Conservation (phyloP, 2,797 vertebrate species). For the Adrianichthys oophorus region DNA sequence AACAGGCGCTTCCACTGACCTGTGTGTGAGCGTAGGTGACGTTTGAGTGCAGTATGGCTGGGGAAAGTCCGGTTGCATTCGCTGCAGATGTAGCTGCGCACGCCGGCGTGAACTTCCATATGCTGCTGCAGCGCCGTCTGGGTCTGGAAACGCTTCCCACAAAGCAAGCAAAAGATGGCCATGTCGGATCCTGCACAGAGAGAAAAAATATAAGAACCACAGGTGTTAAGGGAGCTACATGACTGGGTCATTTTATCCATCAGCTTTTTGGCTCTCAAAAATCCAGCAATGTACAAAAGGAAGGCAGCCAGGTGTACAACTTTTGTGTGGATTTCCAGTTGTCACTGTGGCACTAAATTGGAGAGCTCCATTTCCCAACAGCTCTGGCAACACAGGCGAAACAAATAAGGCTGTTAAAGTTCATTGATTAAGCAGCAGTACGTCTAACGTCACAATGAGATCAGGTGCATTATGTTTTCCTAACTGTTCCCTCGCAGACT, state of each 20-base stretch:
- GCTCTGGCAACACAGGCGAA: slow-evolving; percentile 9
- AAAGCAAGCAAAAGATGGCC: slow-evolving; percentile 94
- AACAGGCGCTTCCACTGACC: slow-evolving; percentile 47
- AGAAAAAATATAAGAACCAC: not conserved
- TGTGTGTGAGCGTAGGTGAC: slow-evolving; percentile 90
- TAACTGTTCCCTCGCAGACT: slow-evolving; percentile 11
- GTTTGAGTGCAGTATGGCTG: slow-evolving; percentile 94
- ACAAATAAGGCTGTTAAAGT: not conserved
- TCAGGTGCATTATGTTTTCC: slow-evolving; percentile 14
- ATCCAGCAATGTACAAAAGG: too few relatives aligned
- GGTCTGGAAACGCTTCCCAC: slow-evolving; percentile 93
- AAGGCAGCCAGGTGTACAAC: too few relatives aligned
- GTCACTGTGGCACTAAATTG: too few relatives aligned
- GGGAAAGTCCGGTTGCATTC: slow-evolving; percentile 96
- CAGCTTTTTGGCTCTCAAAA: too few relatives aligned
- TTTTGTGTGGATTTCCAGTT: too few relatives aligned
- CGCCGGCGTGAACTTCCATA: slow-evolving; percentile 95
- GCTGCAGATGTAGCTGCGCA: slow-evolving; percentile 94
- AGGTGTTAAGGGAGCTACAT: not conserved
- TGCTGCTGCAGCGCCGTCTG: slow-evolving; percentile 93
- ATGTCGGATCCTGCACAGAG: slow-evolving; percentile 85
- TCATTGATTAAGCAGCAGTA: slow-evolving; percentile 10
- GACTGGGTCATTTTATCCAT: not conserved
- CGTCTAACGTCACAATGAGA: slow-evolving; percentile 2
- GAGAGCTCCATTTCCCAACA: not conserved